These are phyloP conservation scores for Anthonomus grandis DNA, from an alignment of 1,140 invertebrate species.

Conservation along the genomic window DNA sequence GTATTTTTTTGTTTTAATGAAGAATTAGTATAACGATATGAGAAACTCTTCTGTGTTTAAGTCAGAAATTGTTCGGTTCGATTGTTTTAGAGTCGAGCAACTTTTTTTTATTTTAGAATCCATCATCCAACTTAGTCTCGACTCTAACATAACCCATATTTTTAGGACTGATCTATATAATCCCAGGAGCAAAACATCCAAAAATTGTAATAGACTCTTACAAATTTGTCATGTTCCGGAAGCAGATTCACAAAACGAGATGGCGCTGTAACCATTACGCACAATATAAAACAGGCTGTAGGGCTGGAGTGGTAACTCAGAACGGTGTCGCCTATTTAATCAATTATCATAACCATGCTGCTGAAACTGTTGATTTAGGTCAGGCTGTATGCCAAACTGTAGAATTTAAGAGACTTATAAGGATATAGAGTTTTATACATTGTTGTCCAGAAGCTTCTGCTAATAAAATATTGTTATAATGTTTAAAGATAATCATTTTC, in stretches of 20 bases:
- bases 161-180: constrained; percentile 25
- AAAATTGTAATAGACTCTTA: constrained; percentile 28
- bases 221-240: constrained; percentile 25
- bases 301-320: constrained; percentile 20
- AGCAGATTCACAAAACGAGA: constrained; percentile 19
- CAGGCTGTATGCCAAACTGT: constrained; percentile 6
- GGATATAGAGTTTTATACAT: too few relatives aligned
- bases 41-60: too few relatives aligned
- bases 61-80: too few relatives aligned
- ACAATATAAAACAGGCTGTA: constrained; percentile 18
- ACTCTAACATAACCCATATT: too few relatives aligned
- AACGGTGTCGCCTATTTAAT: constrained; percentile 14
- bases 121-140: too few relatives aligned
- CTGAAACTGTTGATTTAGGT: neutral
- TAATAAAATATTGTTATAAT: too few relatives aligned
- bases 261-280: constrained; percentile 29
- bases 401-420: constrained; percentile 3
- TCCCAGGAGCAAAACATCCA: constrained; percentile 24
- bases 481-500: too few relatives aligned
- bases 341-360: constrained; percentile 20
- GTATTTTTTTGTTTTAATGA: too few relatives aligned
- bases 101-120: too few relatives aligned
- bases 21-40: too few relatives aligned
- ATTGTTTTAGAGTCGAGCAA: too few relatives aligned
- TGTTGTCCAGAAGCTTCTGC: too few relatives aligned